A percentile compares a stretch with the other conserved stretches of the same genome.
These are phyloP conservation scores for Stichodactyla mertensii DNA, from an alignment of 64 coral and sea anemone species.

Conservation along the genomic window DNA sequence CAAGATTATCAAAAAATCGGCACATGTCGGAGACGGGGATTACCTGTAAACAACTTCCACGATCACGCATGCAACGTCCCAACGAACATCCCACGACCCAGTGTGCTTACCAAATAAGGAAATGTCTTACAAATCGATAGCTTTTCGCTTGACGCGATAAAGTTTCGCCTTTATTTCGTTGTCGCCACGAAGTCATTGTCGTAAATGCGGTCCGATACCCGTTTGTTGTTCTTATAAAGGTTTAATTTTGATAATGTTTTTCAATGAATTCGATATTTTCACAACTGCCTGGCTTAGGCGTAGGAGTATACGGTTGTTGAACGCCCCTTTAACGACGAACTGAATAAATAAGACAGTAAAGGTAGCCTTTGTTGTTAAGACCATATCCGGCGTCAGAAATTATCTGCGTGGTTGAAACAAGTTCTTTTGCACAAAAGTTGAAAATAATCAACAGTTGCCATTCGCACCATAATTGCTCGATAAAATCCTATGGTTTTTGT, in stretches of 20 bases:
- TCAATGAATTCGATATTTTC: background rate
- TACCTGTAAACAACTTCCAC: background rate
- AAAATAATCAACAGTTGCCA: too few species aligned
- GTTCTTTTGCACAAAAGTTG: too few species aligned
- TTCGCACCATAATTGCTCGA: too few species aligned
- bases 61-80: background rate
- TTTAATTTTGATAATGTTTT: background rate
- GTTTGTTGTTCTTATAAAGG: background rate
- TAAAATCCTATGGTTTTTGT: too few species aligned
- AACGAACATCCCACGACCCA: background rate
- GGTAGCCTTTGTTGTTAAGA: too few species aligned
- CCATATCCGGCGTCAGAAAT: too few species aligned
- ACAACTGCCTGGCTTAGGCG: background rate
- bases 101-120: background rate
- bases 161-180: background rate
- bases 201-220: background rate
- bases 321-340: background rate
- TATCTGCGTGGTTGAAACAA: too few species aligned
- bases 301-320: background rate
- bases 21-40: background rate
- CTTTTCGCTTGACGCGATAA: background rate
- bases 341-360: background rate
- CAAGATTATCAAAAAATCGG: background rate
- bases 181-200: constrained; percentile 1
- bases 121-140: background rate